Evolutionary conservation across 2,888 invertebrate genomes (phyloP).

Genomic region (Brenthis hecate): DNA sequence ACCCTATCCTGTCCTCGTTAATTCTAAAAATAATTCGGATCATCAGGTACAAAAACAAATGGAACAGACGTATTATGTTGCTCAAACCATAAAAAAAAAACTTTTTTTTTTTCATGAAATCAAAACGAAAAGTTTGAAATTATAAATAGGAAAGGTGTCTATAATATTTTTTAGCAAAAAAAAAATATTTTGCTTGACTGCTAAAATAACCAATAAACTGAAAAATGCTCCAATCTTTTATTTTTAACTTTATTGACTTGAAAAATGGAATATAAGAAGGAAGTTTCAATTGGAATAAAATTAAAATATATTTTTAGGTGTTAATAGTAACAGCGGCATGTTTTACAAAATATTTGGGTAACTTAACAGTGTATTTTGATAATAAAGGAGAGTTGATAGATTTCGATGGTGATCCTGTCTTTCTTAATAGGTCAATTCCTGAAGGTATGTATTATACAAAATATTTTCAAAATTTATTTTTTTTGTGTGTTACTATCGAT

Average conservation of each 20-base stretch:
- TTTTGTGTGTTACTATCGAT: background rate
- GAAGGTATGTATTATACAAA: constrained; percentile 78
- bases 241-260: too few relatives aligned
- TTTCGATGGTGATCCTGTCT: constrained; percentile 88
- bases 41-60: constrained; percentile 56
- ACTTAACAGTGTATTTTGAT: constrained; percentile 87
- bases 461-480: background rate
- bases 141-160: too few relatives aligned
- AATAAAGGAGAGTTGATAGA: constrained; percentile 83
- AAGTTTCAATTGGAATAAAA: background rate
- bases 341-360: constrained; percentile 89
- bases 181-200: too few relatives aligned
- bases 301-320: constrained; percentile 57
- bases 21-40: constrained; percentile 49
- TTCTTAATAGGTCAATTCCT: constrained; percentile 82
- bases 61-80: too few relatives aligned
- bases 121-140: too few relatives aligned
- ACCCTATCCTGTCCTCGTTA: constrained; percentile 85
- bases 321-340: constrained; percentile 87
- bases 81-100: too few relatives aligned
- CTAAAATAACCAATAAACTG: too few relatives aligned
- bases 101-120: too few relatives aligned
- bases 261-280: too few relatives aligned
- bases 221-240: too few relatives aligned
- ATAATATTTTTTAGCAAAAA: too few relatives aligned